Evolutionary conservation across 2,113 vertebrate genomes (phyloP), one percentile per base, ranked within the genome.

Genomic region (Sciurus niger): DNA sequence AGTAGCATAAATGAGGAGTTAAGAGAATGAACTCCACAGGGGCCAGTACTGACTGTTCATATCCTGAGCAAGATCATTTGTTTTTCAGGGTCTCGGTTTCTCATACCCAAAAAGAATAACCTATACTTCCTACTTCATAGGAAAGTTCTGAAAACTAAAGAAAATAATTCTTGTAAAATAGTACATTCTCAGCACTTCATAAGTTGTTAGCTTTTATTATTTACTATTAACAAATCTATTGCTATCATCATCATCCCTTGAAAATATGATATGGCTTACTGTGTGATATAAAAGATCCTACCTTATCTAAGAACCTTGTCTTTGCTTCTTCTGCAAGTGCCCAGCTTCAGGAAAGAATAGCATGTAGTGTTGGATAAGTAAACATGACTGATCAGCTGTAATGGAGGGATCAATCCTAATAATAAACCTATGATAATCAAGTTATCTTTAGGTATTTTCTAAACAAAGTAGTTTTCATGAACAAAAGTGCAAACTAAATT

Each of bases 381-480:
- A 34, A 40, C 65, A 48, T 48, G 30, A 86, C 34, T 65, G 30
- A 73, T 55, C 8, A 60, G 24, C 4, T 65, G 63, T 16, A 51
- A 78, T 14, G 43, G 25, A 22, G 43, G 2, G 11, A 37, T 63
- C 51, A 85, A 58, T 37, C 0, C 0, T 84, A 34, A 10, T 0
- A 63, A 70, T 24, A 84, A 32, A 58, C 7, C 20, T 40, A 14
- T 80, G n/a, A 83, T 8, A 37, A 14, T 14, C 12, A 84, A n/a
- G 4, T 74, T 86, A 68, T 43, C 8, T 88, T 68, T 43, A 78
- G 37, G 8, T 12, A 65, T 88, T 43, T 58, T 55, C 18, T 28
- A 78, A 90, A 88, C 72, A 90, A 73, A 73, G 11, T 58, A 86
- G n/a, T 58, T 92, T 92, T 37, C 34, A 20, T 77, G 37, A 92